These are phyloP conservation scores for Caenorhabditis wallacei DNA, from an alignment of 2,888 invertebrate genomes.

Conservation along the genomic window DNA sequence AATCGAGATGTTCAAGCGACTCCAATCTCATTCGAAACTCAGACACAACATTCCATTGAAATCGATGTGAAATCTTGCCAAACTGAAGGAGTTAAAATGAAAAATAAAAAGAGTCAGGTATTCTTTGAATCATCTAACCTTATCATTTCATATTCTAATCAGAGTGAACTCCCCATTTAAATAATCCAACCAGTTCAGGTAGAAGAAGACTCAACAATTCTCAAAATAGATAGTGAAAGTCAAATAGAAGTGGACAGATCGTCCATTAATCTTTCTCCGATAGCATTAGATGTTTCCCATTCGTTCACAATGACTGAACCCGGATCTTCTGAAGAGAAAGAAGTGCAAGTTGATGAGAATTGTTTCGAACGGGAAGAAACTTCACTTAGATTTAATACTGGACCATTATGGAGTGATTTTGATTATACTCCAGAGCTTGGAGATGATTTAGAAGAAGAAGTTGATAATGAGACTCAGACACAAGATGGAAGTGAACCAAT, in stretches of 20 bases:
- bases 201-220: constrained; percentile 23
- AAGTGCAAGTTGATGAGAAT: constrained; percentile 51
- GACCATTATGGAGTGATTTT: constrained; percentile 67
- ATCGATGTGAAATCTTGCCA: constrained; percentile 65
- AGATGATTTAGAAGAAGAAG: constrained; percentile 21
- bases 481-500: constrained; percentile 43
- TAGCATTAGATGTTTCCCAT: constrained; percentile 37
- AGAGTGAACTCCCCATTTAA: constrained; percentile 15
- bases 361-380: constrained; percentile 29
- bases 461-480: constrained; percentile 61
- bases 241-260: constrained; percentile 49
- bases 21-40: constrained; percentile 64
- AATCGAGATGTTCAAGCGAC: constrained; percentile 53
- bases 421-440: constrained; percentile 52
- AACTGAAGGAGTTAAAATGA: constrained; percentile 62
- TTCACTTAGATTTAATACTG: constrained; percentile 13
- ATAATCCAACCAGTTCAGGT: constrained; percentile 39
- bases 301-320: constrained; percentile 59
- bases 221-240: constrained; percentile 53
- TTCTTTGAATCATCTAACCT: background rate
- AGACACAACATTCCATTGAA: constrained; percentile 60
- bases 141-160: background rate
- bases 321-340: constrained; percentile 51
- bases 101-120: constrained; percentile 71
- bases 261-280: constrained; percentile 54